These are phyloP conservation scores for Brachynemurus nebulosus DNA, from an alignment of 2,888 invertebrate species.

Conservation along the genomic window DNA sequence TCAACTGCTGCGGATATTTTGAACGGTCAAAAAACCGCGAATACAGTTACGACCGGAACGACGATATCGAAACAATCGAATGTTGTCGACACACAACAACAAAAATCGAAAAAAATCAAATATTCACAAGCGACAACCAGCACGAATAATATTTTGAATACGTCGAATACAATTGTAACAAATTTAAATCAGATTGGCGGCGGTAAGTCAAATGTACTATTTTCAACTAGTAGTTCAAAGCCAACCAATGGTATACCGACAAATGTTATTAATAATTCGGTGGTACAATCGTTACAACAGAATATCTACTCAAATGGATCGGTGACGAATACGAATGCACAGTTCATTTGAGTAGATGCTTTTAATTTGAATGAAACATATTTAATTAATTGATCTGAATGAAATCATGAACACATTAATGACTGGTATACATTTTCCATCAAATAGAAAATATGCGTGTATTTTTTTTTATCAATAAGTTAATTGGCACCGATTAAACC, in stretches of 20 bases:
- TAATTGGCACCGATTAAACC: too few relatives aligned
- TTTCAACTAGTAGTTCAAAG: background rate
- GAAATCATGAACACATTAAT: too few relatives aligned
- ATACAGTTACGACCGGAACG: background rate
- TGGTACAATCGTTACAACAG: too few relatives aligned
- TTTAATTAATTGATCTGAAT: too few relatives aligned
- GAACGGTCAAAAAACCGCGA: background rate
- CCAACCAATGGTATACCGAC: background rate
- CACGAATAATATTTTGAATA: background rate
- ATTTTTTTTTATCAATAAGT: too few relatives aligned
- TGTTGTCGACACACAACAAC: too few relatives aligned
- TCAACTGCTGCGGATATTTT: background rate
- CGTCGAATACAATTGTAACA: background rate
- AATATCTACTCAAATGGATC: too few relatives aligned
- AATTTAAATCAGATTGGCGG: constrained; percentile 1
- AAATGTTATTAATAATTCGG: background rate
- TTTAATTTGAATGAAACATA: too few relatives aligned
- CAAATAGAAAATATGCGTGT: too few relatives aligned
- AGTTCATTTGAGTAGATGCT: too few relatives aligned
- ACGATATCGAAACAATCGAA: background rate
- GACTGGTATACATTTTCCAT: too few relatives aligned
- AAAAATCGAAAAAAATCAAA: background rate
- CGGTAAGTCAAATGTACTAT: background rate
- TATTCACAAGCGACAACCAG: constrained; percentile 1
- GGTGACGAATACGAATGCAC: too few relatives aligned